These are phyloP conservation scores for Lanius ludovicianus DNA, from an alignment of 2,113 vertebrate genomes.

Conservation along the genomic window DNA sequence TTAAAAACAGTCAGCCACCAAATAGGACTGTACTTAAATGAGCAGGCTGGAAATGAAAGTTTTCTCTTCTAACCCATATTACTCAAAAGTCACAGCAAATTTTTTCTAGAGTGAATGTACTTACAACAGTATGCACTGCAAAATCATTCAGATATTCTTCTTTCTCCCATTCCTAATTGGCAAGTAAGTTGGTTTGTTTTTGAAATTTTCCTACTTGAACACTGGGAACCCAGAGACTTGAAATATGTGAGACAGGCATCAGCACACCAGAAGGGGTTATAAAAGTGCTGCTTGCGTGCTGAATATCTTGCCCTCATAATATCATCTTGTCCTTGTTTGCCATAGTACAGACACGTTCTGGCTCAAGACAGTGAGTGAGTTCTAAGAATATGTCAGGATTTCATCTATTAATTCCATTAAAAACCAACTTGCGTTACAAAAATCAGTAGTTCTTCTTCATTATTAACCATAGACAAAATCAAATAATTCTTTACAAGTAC, in stretches of 20 bases:
- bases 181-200: not conserved
- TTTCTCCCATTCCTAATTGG: not conserved
- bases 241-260: not conserved
- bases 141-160: not conserved
- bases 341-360: not conserved
- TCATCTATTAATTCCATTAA: not conserved
- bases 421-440: not conserved
- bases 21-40: not conserved
- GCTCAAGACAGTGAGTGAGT: not conserved
- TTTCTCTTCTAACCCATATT: not conserved
- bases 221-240: not conserved
- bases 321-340: not conserved
- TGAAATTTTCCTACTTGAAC: not conserved
- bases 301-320: not conserved
- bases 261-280: not conserved
- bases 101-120: not conserved
- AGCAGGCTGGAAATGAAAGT: not conserved
- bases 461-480: not conserved
- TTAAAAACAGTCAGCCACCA: not conserved
- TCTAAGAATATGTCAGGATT: not conserved
- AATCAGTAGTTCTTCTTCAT: not conserved
- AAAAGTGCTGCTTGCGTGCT: not conserved
- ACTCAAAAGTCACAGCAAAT: not conserved
- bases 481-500: not conserved
- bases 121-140: not conserved